Conservation (phyloP, 1,140 invertebrate species). For the Drosophila bocqueti region DNA sequence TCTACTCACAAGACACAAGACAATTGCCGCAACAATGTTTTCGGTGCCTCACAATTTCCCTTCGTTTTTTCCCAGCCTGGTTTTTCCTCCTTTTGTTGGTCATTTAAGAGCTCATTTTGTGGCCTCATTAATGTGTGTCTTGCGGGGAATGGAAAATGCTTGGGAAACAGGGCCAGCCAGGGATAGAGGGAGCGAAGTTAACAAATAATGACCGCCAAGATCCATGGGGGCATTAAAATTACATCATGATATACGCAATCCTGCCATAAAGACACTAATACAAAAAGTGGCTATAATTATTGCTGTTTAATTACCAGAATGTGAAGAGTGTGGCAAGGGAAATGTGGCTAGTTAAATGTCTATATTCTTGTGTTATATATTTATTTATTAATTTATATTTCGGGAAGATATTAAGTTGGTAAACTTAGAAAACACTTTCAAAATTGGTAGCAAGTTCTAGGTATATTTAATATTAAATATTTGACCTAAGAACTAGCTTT, state of each 20-base stretch:
- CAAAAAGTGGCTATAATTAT: conserved; percentile 10
- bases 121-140: conserved; percentile 44
- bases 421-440: neutral
- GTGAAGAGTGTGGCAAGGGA: neutral
- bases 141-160: neutral
- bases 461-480: neutral
- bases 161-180: neutral
- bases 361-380: neutral
- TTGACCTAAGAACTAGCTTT: neutral
- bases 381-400: neutral
- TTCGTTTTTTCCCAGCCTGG: neutral
- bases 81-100: conserved; percentile 34
- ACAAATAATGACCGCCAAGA: conserved; percentile 41
- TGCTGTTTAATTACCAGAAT: conserved; percentile 2
- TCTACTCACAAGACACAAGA: conserved; percentile 47
- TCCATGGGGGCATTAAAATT: conserved; percentile 39
- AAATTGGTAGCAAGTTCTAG: neutral
- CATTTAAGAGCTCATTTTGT: conserved; percentile 58
- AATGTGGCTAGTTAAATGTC: neutral
- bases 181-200: conserved; percentile 12
- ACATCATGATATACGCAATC: conserved; percentile 43
- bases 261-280: conserved; percentile 24
- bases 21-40: conserved; percentile 54
- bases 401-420: neutral
- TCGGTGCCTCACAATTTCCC: conserved; percentile 4